These are phyloP conservation scores for Aix galericulata DNA, from an alignment of 2,113 vertebrate genomes.

Conservation along the genomic window DNA sequence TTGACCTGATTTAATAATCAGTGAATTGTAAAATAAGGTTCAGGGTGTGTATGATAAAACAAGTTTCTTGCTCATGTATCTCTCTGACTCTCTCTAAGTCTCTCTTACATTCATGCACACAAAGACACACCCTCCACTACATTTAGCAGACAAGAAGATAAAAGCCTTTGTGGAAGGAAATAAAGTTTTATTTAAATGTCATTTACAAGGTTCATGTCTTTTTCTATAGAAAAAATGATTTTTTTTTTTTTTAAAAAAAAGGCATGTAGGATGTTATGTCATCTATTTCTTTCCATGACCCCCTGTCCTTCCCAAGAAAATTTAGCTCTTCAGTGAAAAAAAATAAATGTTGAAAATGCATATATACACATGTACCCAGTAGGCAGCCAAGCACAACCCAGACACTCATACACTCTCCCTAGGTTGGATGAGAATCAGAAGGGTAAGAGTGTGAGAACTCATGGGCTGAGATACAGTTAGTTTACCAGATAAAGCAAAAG, in stretches of 20 bases:
- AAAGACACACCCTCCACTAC: too few species aligned
- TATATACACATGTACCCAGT: too few species aligned
- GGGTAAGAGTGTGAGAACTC: too few species aligned
- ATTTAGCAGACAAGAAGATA: not conserved
- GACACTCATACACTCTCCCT: too few species aligned
- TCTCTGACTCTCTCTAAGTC: not conserved
- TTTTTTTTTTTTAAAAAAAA: too few species aligned
- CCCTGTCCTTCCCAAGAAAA: not conserved
- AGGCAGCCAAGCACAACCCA: too few species aligned
- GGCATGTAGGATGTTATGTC: fast-evolving
- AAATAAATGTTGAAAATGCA: fast-evolving
- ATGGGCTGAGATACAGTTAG: too few species aligned
- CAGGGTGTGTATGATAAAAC: not conserved
- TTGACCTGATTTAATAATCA: not conserved
- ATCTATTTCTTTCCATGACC: fast-evolving
- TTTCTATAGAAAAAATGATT: not conserved
- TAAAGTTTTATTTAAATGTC: not conserved
- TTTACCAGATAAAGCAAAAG: too few species aligned
- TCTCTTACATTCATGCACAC: fast-evolving
- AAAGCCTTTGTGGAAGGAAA: not conserved
- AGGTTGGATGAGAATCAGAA: too few species aligned
- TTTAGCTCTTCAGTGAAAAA: not conserved
- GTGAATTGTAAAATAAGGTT: not conserved
- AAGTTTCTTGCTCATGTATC: fast-evolving
- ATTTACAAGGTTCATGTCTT: not conserved